Conservation (phyloP, 2,113 vertebrate genomes). For the Okapia johnstoni region DNA sequence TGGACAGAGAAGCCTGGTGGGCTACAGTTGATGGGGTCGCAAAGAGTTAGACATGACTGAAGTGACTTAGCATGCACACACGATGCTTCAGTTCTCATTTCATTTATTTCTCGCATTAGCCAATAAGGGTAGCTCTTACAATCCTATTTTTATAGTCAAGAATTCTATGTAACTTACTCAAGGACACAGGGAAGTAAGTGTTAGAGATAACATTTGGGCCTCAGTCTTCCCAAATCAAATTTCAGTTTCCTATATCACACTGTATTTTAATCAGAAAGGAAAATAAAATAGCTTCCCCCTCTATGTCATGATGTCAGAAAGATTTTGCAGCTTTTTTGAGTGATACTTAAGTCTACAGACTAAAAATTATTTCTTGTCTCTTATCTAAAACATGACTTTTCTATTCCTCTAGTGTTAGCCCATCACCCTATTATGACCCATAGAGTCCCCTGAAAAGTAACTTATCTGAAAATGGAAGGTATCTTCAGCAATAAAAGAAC, state of each 20-base stretch:
- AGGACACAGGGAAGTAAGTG: background rate
- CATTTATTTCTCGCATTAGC: background rate
- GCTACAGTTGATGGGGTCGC: no score
- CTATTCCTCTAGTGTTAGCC: background rate
- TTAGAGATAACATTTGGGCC: background rate
- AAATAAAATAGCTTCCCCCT: background rate
- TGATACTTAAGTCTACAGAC: background rate
- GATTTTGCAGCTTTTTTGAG: background rate
- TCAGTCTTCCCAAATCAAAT: background rate
- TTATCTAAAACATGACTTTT: background rate
- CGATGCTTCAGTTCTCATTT: background rate
- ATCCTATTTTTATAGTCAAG: background rate
- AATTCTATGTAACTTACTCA: background rate
- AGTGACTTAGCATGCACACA: no score
- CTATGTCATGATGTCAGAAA: background rate
- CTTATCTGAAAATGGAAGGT: background rate
- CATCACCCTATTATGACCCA: background rate
- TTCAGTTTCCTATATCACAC: background rate
- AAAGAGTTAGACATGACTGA: no score
- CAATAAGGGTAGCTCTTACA: background rate
- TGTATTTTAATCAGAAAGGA: background rate
- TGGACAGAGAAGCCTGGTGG: no score
- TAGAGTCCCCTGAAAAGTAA: background rate
- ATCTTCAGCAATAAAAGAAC: background rate
- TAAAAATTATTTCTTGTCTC: background rate